phyloP scores from a whole-genome alignment of 2,113 vertebrate species.

The Seriola rivoliana region DNA sequence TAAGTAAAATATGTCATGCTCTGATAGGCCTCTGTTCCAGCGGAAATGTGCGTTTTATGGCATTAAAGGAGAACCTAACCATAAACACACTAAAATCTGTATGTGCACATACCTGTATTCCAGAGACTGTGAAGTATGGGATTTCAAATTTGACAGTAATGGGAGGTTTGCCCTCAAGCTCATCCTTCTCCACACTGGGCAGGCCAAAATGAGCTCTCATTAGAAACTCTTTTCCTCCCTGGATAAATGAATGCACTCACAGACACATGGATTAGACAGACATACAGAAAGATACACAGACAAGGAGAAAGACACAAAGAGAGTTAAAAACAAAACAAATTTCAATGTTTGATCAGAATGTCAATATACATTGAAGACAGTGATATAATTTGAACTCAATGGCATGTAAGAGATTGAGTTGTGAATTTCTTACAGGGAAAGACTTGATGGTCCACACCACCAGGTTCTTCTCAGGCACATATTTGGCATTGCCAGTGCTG shows the following conservation, averaged over 20 bases:
- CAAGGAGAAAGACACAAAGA: not conserved
- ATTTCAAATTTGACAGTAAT: slow-evolving; percentile 96
- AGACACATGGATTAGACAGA: not conserved
- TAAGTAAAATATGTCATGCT: not conserved
- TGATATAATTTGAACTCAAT: not conserved
- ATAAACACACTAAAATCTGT: not conserved
- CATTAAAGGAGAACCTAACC: not conserved
- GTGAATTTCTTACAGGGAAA: slow-evolving; percentile 90
- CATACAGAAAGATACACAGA: not conserved
- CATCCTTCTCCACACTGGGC: slow-evolving; percentile 93
- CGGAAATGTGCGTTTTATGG: not conserved
- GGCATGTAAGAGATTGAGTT: not conserved
- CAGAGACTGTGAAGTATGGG: slow-evolving; percentile 96
- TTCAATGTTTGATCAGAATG: not conserved
- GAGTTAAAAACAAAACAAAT: not conserved
- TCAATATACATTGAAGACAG: not conserved
- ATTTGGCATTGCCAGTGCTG: slow-evolving; percentile 91
- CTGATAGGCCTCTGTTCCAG: not conserved
- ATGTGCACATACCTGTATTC: slow-evolving; percentile 89
- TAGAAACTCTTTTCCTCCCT: slow-evolving; percentile 96
- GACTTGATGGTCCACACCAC: slow-evolving; percentile 96
- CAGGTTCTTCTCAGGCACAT: slow-evolving; percentile 91
- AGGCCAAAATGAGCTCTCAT: slow-evolving; percentile 96
- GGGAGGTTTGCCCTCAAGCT: slow-evolving; percentile 91
- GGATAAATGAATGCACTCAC: slow-evolving; percentile 14